Evolutionary conservation across 2,113 vertebrate species (phyloP), one percentile per base, ranked within the genome.

Genomic region (Anseranas semipalmata): DNA sequence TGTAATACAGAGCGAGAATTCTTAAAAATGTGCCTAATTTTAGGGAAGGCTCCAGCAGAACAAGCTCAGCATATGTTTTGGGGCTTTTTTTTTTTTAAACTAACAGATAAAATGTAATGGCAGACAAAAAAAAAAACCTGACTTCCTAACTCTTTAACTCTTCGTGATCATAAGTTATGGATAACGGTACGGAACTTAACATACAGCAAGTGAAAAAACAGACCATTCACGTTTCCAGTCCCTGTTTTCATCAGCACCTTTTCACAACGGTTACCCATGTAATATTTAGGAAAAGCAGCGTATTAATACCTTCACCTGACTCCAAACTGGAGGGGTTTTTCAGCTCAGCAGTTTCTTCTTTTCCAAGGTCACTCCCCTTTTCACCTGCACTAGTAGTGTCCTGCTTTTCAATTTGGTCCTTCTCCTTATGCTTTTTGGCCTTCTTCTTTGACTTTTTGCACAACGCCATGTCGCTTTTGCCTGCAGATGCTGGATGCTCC

Each of bases 391-490:
- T 96, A 41, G 15, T 94, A 73, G 80, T 30, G 22, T 89, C 85
- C 3, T 92, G 92, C 32, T 58, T 96, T 93, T 98, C 89, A 53
- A 96, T 98, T 97, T 95, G 96, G 76, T 98, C 98, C 96, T 98
- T 98, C 58, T 98, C 98, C 97, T 98, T 98, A 97, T 97, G 98
- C 98, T 99, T 98, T 97, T 98, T 98, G 41, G 98, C 97, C 90
- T 98, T 98, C 98, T 99, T 99, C 96, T 98, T 98, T 86, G 98
- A 97, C 87, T 99, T 98, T 97, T 98, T 99, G 96, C 97, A 97
- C 92, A 89, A 93, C 46, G 37, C 10, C 16, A 32, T 85, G 73
- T 70, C 89, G 60, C 96, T 95, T 81, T 95, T 52, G 41, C 89
- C 89, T 39, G 66, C 18, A 46, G 88, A 58, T 32, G 92, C 91